phyloP scores from a whole-genome alignment of 1,140 invertebrate species.

The Drosophila lowei region DNA sequence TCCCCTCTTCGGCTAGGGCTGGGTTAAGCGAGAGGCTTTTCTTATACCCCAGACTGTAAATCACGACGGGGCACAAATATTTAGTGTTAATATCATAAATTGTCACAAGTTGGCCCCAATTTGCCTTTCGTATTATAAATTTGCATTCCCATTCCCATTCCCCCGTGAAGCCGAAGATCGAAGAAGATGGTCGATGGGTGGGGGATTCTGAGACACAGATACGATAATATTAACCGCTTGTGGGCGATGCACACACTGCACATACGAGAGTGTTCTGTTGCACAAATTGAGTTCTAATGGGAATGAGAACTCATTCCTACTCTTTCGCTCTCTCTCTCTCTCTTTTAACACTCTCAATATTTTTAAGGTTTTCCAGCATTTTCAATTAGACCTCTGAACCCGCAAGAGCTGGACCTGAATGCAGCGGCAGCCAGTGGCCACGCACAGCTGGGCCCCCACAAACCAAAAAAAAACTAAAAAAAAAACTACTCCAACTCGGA shows the following conservation, averaged over 20 bases:
- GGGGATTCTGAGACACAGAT: too few species aligned
- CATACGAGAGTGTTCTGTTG: slow-evolving; percentile 23
- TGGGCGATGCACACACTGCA: slow-evolving; percentile 61
- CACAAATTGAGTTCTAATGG: slow-evolving; percentile 77
- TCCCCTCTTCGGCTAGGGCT: background rate
- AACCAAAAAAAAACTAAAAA: too few species aligned
- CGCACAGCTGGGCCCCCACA: slow-evolving; percentile 38
- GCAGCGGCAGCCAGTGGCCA: slow-evolving; percentile 20
- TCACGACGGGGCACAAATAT: slow-evolving; percentile 79
- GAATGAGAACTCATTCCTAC: slow-evolving; percentile 32
- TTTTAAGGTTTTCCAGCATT: slow-evolving; percentile 78
- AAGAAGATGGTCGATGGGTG: background rate
- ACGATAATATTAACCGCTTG: slow-evolving; percentile 41
- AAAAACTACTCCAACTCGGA: slow-evolving; percentile 23
- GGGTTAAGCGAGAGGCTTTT: slow-evolving; percentile 6
- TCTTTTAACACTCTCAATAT: slow-evolving; percentile 66
- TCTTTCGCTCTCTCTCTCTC: background rate
- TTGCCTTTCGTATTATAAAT: slow-evolving; percentile 74
- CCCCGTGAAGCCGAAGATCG: background rate
- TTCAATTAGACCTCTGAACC: slow-evolving; percentile 82
- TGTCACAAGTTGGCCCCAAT: slow-evolving; percentile 81
- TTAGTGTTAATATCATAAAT: slow-evolving; percentile 82
- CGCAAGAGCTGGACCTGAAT: slow-evolving; percentile 41
- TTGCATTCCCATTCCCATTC: slow-evolving; percentile 48
- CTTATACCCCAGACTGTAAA: slow-evolving; percentile 58